These are phyloP conservation scores for Crocuta crocuta DNA, from an alignment of 2,113 vertebrate species.

Conservation along the genomic window DNA sequence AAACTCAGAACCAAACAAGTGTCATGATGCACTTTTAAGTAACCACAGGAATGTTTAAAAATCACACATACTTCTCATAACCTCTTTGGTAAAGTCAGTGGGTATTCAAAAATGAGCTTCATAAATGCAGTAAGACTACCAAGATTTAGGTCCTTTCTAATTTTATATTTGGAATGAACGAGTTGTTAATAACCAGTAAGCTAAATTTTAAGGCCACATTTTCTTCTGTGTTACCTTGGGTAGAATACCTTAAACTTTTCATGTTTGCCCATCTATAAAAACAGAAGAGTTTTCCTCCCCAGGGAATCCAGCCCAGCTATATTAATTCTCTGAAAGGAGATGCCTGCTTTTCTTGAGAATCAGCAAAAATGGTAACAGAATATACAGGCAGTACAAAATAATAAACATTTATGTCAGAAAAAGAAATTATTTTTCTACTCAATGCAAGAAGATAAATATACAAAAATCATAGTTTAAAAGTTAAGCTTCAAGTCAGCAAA, in stretches of 20 bases:
- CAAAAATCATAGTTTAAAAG: background rate
- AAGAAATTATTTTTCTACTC: conserved; percentile 20
- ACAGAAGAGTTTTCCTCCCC: background rate
- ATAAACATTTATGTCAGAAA: conserved; percentile 16
- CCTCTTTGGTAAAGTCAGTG: background rate
- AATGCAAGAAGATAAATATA: background rate
- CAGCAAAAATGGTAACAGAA: conserved; percentile 39
- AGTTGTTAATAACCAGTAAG: background rate
- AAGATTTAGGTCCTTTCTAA: background rate
- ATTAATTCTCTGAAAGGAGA: conserved; percentile 23
- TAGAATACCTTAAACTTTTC: background rate
- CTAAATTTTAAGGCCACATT: background rate
- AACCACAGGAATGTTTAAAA: background rate
- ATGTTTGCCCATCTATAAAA: background rate
- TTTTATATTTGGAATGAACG: background rate
- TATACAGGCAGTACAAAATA: background rate
- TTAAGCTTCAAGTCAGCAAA: conserved; percentile 12
- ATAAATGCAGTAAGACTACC: background rate
- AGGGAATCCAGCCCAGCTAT: background rate
- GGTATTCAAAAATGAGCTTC: background rate
- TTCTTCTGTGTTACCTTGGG: background rate
- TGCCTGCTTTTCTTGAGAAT: conserved; percentile 6
- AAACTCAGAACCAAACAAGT: background rate
- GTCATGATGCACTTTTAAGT: background rate
- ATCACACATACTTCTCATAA: background rate